Evolutionary conservation across 2,113 vertebrate genomes (phyloP).

Genomic region (Rhipidura dahli): DNA sequence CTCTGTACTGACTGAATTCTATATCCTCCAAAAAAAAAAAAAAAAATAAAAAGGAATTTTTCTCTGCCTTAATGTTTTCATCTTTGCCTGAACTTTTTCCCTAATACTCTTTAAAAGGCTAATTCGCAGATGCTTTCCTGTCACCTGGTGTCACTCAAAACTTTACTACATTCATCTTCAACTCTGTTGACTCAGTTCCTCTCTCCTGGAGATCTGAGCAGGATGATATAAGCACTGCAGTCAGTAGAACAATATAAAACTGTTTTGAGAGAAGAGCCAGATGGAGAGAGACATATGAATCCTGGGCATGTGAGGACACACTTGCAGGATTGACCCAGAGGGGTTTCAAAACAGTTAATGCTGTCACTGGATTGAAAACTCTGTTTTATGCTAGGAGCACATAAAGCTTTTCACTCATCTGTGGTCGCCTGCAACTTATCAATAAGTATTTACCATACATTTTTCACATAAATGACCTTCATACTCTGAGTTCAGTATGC

Average conservation of each 20-base stretch:
- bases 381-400: slow-evolving; percentile 33
- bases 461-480: slow-evolving; percentile 35
- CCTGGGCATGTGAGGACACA: slow-evolving; percentile 13
- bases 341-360: slow-evolving; percentile 8
- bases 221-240: not conserved
- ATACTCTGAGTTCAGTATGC: not conserved
- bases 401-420: not conserved
- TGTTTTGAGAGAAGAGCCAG: slow-evolving; percentile 38
- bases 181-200: not conserved
- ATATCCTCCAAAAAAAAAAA: no score
- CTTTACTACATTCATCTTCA: not conserved
- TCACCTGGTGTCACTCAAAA: not conserved
- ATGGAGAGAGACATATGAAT: not conserved
- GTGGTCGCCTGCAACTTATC: not conserved
- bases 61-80: not conserved
- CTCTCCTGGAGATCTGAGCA: not conserved
- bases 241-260: slow-evolving; percentile 10
- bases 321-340: not conserved
- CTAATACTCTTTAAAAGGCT: not conserved
- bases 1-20: not conserved
- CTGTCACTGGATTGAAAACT: not conserved
- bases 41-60: no score
- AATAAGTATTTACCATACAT: not conserved
- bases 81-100: not conserved
- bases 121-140: not conserved